Conservation (phyloP, 2,797 vertebrate genomes). For the Chaetophractus vellerosus region DNA sequence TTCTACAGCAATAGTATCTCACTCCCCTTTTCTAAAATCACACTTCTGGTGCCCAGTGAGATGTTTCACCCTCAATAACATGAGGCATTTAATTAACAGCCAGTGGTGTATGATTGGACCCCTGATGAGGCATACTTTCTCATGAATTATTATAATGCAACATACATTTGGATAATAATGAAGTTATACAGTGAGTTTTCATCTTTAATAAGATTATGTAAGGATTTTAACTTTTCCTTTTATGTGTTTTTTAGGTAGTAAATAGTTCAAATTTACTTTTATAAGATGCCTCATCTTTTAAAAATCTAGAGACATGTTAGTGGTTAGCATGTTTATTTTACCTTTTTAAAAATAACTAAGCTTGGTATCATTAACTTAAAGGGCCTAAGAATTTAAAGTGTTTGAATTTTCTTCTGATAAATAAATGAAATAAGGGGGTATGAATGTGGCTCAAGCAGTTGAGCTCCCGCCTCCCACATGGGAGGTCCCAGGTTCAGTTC, state of each 20-base stretch:
- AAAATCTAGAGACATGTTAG: neutral
- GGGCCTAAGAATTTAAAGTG: neutral
- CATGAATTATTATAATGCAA: constrained; percentile 63
- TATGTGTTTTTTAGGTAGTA: neutral
- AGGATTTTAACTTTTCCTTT: neutral
- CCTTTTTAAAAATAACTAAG: neutral
- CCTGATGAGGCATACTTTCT: constrained; percentile 35
- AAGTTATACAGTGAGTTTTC: constrained; percentile 12
- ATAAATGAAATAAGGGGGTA: neutral
- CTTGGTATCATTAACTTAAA: neutral
- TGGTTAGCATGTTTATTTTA: neutral
- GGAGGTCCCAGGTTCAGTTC: no score
- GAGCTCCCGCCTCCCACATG: no score
- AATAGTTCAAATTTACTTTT: constrained; percentile 15
- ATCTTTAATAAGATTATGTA: neutral
- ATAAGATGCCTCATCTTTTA: constrained; percentile 8
- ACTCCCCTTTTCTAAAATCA: constrained; percentile 35
- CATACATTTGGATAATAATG: constrained; percentile 14
- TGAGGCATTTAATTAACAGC: constrained; percentile 73
- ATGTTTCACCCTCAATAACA: constrained; percentile 56
- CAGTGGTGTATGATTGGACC: constrained; percentile 67
- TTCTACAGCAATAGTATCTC: neutral
- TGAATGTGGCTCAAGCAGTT: no score
- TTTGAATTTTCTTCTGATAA: constrained; percentile 12
- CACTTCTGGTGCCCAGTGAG: constrained; percentile 39